Percentiles rank a stretch among this genome's conserved stretches.
Evolutionary conservation across 35 echinoderm and acorn worm species (phyloP).

Genomic region (Ptychodera flava): DNA sequence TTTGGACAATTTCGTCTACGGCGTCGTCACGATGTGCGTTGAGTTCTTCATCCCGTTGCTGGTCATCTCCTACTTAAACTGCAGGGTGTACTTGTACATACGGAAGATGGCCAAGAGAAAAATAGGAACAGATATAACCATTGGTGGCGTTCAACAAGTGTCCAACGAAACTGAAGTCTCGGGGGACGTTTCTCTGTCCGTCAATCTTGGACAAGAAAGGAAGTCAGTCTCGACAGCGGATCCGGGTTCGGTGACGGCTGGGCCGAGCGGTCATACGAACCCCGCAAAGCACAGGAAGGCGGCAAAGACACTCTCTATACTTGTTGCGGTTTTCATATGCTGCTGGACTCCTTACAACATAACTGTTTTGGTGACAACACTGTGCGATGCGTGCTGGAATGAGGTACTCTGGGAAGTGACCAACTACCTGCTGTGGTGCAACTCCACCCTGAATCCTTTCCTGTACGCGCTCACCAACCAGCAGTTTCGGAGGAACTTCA

Average conservation of each 20-base stretch:
- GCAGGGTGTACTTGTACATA: slow-evolving; percentile 24
- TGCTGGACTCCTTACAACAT: slow-evolving; percentile 51
- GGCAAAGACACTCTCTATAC: slow-evolving; percentile 24
- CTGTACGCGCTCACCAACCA: slow-evolving; percentile 47
- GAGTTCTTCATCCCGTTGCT: slow-evolving; percentile 44
- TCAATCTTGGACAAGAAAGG: background rate
- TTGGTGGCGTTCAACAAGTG: background rate
- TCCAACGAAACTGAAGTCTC: background rate
- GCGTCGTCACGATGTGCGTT: slow-evolving; percentile 8
- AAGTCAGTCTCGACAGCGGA: background rate
- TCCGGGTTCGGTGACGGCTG: background rate
- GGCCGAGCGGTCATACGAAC: background rate
- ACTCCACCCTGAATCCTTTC: slow-evolving; percentile 57
- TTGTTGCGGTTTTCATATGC: slow-evolving; percentile 38
- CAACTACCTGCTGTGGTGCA: slow-evolving; percentile 56
- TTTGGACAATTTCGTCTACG: slow-evolving; percentile 16
- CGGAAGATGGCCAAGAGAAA: background rate
- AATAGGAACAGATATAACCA: background rate
- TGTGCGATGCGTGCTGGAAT: slow-evolving; percentile 32
- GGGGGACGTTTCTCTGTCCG: background rate
- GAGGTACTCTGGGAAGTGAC: slow-evolving; percentile 40
- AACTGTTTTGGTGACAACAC: slow-evolving; percentile 8
- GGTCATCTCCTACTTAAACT: slow-evolving; percentile 19
- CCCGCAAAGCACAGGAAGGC: slow-evolving; percentile 29
- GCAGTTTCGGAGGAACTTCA: slow-evolving; percentile 34